A percentile compares a stretch with the other conserved stretches of the same genome.
Conservation (phyloP, 2,113 vertebrate genomes). For the Tringa solitaria region DNA sequence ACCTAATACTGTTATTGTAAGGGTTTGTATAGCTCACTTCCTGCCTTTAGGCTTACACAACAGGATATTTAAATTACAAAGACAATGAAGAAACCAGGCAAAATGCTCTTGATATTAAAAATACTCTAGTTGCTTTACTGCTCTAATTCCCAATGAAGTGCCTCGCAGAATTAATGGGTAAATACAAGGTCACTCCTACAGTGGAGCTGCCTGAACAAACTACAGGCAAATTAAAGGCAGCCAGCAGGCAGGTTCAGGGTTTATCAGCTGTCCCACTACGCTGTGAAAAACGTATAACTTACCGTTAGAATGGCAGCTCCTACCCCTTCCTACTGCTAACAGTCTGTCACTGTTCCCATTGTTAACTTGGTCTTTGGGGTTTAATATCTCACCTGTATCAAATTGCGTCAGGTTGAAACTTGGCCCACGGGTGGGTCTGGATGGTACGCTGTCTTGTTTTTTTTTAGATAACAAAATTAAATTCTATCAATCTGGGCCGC, state of each 20-base stretch:
- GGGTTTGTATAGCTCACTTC: slow-evolving; percentile 73
- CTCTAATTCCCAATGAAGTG: neutral
- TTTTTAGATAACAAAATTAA: neutral
- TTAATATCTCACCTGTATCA: slow-evolving; percentile 45
- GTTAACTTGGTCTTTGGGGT: neutral
- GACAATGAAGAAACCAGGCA: slow-evolving; percentile 28
- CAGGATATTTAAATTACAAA: slow-evolving; percentile 77
- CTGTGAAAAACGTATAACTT: neutral
- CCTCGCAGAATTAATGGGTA: slow-evolving; percentile 6
- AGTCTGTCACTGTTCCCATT: neutral
- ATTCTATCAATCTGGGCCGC: neutral
- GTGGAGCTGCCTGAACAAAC: neutral
- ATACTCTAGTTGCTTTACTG: neutral
- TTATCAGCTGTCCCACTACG: neutral
- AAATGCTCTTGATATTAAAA: slow-evolving; percentile 19
- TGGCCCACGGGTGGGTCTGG: neutral
- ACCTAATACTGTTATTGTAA: slow-evolving; percentile 49
- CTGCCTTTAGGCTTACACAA: slow-evolving; percentile 76
- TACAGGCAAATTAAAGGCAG: neutral
- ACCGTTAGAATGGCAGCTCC: neutral
- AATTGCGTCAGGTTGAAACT: neutral
- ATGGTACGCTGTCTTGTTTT: neutral
- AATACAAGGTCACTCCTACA: neutral
- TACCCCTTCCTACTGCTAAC: neutral
- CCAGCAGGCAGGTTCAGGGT: neutral